phyloP scores from a whole-genome alignment of 2,888 invertebrate species.

The Cosmorhoe ocellata region DNA sequence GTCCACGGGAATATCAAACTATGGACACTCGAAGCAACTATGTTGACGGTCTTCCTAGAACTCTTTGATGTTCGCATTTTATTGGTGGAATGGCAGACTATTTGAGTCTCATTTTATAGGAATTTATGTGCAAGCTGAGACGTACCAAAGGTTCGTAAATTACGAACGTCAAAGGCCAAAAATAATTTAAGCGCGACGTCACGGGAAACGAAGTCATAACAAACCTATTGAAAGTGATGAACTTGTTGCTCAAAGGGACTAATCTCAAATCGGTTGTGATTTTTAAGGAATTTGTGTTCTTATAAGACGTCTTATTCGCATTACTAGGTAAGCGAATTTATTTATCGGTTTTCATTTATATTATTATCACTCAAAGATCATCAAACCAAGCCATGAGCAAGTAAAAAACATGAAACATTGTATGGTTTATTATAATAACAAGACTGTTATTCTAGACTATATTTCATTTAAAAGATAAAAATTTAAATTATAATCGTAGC shows the following conservation, averaged over 20 bases:
- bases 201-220: constrained; percentile 53
- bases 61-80: constrained; percentile 69
- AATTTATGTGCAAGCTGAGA: constrained; percentile 58
- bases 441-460: too few relatives aligned
- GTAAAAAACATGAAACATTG: too few relatives aligned
- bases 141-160: constrained; percentile 54
- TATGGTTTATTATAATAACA: too few relatives aligned
- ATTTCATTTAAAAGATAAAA: too few relatives aligned
- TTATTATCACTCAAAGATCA: too few relatives aligned
- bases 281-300: constrained; percentile 1
- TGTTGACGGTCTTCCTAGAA: constrained; percentile 55
- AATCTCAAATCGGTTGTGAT: background rate
- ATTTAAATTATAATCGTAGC: too few relatives aligned
- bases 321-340: too few relatives aligned
- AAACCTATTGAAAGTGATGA: constrained; percentile 40
- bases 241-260: constrained; percentile 31
- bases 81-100: constrained; percentile 59
- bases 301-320: constrained; percentile 3
- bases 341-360: background rate
- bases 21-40: constrained; percentile 40
- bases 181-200: constrained; percentile 54
- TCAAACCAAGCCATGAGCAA: too few relatives aligned
- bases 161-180: constrained; percentile 59
- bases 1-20: constrained; percentile 7
- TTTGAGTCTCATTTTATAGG: constrained; percentile 64